Evolutionary conservation across 2,888 invertebrate species (phyloP).

Genomic region (Agrenia bidenticulata): DNA sequence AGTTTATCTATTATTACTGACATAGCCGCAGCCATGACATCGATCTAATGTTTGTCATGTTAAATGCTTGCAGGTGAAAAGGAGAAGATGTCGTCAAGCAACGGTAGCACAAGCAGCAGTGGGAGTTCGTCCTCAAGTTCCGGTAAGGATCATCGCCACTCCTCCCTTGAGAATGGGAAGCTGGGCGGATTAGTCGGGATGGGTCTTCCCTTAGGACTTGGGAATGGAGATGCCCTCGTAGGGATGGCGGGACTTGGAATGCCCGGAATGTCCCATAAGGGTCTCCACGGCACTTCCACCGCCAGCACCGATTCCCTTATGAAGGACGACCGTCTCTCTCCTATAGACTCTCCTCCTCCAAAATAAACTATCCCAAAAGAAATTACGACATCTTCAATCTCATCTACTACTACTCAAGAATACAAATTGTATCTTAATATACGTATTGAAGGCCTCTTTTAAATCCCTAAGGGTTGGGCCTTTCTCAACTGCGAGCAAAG

Average conservation of each 20-base stretch:
- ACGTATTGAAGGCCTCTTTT: constrained; percentile 35
- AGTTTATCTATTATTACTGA: too few species aligned
- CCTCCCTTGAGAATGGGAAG: constrained; percentile 46
- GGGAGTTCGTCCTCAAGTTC: constrained; percentile 64
- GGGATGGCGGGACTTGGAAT: constrained; percentile 42
- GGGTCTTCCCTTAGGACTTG: constrained; percentile 35
- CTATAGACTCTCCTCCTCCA: constrained; percentile 52
- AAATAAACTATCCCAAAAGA: constrained; percentile 27
- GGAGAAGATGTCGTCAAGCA: constrained; percentile 5
- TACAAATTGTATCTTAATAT: constrained; percentile 32
- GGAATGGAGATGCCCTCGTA: constrained; percentile 29
- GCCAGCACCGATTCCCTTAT: constrained; percentile 51
- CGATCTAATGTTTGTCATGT: not conserved
- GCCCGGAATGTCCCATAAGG: constrained; percentile 27
- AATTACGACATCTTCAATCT: not conserved
- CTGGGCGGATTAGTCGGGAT: constrained; percentile 33
- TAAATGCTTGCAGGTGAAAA: not conserved
- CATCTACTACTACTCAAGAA: not conserved
- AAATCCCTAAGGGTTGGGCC: too few species aligned
- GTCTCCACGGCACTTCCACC: constrained; percentile 36
- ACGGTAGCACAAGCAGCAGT: constrained; percentile 48
- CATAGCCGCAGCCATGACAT: too few species aligned
- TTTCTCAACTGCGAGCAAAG: too few species aligned
- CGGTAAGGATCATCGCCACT: constrained; percentile 18
- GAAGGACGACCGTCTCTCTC: constrained; percentile 51